Evolutionary conservation across 2,113 vertebrate genomes (phyloP).

Genomic region (Notarius lentiginosus): DNA sequence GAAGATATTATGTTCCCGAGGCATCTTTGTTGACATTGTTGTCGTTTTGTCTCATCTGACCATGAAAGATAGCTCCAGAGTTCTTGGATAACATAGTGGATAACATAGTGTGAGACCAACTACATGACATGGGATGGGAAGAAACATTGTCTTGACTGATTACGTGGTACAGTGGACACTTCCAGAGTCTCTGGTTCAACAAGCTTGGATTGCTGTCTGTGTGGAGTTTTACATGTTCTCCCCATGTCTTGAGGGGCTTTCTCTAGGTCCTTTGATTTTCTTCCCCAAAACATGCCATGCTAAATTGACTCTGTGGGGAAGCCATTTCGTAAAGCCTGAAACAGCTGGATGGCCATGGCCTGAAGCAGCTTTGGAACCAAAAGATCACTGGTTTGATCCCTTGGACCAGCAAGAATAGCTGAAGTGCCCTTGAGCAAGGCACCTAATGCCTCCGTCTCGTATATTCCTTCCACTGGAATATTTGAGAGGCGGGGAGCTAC

Average conservation of each 20-base stretch:
- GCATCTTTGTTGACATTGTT: background rate
- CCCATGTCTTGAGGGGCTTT: background rate
- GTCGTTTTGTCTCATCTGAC: background rate
- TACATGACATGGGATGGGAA: background rate
- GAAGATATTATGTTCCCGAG: background rate
- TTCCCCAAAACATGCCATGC: too few relatives aligned
- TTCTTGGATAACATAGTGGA: background rate
- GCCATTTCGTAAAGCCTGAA: too few relatives aligned
- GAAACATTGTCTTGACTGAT: background rate
- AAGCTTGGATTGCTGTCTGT: background rate
- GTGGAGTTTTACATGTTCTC: background rate
- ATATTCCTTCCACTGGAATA: too few relatives aligned
- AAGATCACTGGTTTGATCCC: too few relatives aligned
- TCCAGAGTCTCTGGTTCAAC: background rate
- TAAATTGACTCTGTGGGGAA: too few relatives aligned
- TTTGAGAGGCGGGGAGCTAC: too few relatives aligned
- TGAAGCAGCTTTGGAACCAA: too few relatives aligned
- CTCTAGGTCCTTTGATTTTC: background rate
- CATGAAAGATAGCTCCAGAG: background rate
- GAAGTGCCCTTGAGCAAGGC: too few relatives aligned
- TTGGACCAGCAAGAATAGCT: too few relatives aligned
- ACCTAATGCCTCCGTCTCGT: too few relatives aligned
- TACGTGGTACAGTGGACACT: background rate
- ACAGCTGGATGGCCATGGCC: too few relatives aligned
- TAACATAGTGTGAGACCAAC: background rate